These are phyloP conservation scores for Myotis vivesi DNA, from an alignment of 2,797 vertebrate genomes.

Conservation along the genomic window DNA sequence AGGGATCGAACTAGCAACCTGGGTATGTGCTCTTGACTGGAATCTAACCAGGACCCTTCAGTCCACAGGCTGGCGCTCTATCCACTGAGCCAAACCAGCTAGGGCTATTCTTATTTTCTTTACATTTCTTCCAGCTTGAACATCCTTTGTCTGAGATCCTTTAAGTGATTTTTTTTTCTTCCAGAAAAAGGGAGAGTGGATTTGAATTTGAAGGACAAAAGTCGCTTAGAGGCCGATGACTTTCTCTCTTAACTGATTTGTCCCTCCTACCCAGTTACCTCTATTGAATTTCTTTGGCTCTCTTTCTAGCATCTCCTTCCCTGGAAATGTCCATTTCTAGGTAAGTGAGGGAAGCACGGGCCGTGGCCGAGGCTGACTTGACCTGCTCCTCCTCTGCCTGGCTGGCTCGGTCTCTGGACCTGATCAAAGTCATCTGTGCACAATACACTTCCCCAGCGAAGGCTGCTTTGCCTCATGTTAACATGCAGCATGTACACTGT, in stretches of 20 bases:
- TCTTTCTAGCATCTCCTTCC: neutral
- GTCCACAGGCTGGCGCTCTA: too few species aligned
- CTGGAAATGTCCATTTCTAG: neutral
- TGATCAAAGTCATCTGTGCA: neutral
- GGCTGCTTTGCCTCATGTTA: neutral
- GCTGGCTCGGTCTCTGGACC: neutral
- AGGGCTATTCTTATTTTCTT: neutral
- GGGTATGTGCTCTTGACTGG: too few species aligned
- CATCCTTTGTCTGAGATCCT: neutral
- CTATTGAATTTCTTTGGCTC: neutral
- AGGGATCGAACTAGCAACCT: too few species aligned
- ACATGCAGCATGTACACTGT: neutral
- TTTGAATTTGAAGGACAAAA: conserved; percentile 4
- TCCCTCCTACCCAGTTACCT: neutral
- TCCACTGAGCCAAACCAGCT: too few species aligned
- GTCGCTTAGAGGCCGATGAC: neutral
- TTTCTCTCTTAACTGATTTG: neutral
- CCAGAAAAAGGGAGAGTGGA: neutral
- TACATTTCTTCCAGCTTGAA: neutral
- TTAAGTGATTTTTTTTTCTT: neutral
- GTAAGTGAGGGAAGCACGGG: neutral
- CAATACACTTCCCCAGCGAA: neutral
- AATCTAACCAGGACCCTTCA: too few species aligned
- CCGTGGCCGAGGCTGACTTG: neutral
- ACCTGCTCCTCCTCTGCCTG: neutral